These are phyloP conservation scores for Oostethus manadensis DNA, from an alignment of 2,113 vertebrate genomes.

Conservation along the genomic window DNA sequence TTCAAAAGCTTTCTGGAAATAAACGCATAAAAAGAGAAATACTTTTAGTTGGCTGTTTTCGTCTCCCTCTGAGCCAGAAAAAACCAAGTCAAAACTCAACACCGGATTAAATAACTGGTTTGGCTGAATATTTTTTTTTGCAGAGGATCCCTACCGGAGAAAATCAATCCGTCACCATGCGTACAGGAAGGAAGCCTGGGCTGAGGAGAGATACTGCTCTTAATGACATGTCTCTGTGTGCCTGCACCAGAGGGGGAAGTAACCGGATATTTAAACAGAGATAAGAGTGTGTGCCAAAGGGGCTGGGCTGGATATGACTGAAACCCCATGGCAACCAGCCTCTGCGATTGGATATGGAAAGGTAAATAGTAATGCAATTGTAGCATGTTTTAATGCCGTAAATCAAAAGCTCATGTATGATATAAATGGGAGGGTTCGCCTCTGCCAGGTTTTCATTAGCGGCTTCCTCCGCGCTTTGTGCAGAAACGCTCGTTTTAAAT, in stretches of 20 bases:
- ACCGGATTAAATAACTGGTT: constrained; percentile 47
- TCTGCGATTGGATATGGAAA: constrained; percentile 68
- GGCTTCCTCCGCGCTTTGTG: constrained; percentile 51
- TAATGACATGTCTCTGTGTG: constrained; percentile 68
- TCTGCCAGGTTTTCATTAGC: constrained; percentile 60
- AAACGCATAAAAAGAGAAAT: constrained; percentile 33
- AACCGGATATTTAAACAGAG: constrained; percentile 77
- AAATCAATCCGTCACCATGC: constrained; percentile 69
- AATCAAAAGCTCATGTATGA: constrained; percentile 66
- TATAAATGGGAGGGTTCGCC: constrained; percentile 36
- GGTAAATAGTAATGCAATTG: constrained; percentile 64
- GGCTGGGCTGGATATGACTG: constrained; percentile 63
- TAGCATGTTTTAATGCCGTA: constrained; percentile 63
- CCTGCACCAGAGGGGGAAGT: constrained; percentile 65
- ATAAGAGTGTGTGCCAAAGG: constrained; percentile 74
- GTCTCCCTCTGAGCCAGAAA: neutral
- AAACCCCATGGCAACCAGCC: constrained; percentile 61
- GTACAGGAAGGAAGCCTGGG: constrained; percentile 69
- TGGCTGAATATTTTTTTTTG: constrained; percentile 45
- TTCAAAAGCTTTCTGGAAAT: constrained; percentile 24
- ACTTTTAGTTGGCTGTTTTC: constrained; percentile 22
- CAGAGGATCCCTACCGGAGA: constrained; percentile 55
- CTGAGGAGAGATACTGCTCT: constrained; percentile 63
- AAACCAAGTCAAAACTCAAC: constrained; percentile 11
- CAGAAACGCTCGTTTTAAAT: constrained; percentile 43